phyloP scores from a whole-genome alignment of 2,113 vertebrate genomes.

The Thunnus thynnus region DNA sequence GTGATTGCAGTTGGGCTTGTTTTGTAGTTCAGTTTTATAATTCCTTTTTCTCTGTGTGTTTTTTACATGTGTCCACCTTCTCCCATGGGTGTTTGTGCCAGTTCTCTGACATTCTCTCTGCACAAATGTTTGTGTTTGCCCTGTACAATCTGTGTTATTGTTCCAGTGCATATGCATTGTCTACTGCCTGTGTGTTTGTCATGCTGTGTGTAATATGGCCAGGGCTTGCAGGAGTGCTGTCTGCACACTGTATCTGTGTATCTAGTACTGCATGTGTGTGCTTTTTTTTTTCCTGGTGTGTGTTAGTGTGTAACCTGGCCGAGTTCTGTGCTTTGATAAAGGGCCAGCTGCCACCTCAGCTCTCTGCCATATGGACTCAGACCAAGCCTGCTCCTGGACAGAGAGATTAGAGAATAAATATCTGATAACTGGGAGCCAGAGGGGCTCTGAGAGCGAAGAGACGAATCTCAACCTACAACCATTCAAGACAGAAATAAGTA shows the following conservation, averaged over 20 bases:
- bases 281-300: conserved; percentile 15
- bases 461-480: conserved; percentile 8
- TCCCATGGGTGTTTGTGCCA: not conserved
- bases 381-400: conserved; percentile 60
- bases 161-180: not conserved
- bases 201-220: conserved; percentile 21
- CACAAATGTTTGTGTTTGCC: not conserved
- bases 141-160: not conserved
- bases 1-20: not conserved
- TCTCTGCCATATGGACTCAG: conserved; percentile 54
- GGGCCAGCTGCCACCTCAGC: conserved; percentile 57
- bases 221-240: conserved; percentile 1
- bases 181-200: conserved; percentile 7
- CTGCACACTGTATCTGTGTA: not conserved
- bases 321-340: conserved; percentile 39
- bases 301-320: conserved; percentile 46
- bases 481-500: conserved; percentile 13
- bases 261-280: not conserved
- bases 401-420: conserved; percentile 64
- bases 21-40: not conserved
- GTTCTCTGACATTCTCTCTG: not conserved
- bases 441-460: conserved; percentile 19
- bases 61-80: not conserved
- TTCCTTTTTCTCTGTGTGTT: not conserved
- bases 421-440: conserved; percentile 21